Conservation (phyloP, 2,113 vertebrate genomes). For the Climacteris rufus region DNA sequence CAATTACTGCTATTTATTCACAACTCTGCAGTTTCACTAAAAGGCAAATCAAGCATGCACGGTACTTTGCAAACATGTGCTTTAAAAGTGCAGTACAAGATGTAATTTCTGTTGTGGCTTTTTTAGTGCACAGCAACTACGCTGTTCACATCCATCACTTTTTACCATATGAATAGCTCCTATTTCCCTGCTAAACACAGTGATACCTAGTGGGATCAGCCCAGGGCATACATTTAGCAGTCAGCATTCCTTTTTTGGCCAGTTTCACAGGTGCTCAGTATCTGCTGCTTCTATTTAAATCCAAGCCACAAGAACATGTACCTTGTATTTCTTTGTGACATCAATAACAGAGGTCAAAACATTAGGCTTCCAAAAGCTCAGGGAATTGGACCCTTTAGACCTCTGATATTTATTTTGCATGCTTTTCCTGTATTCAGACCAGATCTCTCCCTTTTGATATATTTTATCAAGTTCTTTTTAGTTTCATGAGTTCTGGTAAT, state of each 20-base stretch:
- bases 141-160: neutral
- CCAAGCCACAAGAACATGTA: neutral
- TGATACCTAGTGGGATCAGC: neutral
- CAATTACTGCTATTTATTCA: conserved; percentile 13
- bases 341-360: neutral
- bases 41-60: neutral
- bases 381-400: neutral
- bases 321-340: neutral
- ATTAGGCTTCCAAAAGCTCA: neutral
- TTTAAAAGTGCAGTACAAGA: neutral
- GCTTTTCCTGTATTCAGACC: neutral
- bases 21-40: neutral
- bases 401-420: neutral
- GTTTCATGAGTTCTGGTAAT: neutral
- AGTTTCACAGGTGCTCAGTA: neutral
- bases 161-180: neutral
- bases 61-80: neutral
- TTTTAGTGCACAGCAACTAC: neutral
- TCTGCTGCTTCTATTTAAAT: neutral
- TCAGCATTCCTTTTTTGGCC: neutral
- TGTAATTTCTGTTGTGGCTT: neutral
- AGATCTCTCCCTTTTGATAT: neutral
- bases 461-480: neutral
- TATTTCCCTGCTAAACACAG: neutral
- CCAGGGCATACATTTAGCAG: neutral